phyloP scores from a whole-genome alignment of 2,113 vertebrate species.

The Trematocara zebra region DNA sequence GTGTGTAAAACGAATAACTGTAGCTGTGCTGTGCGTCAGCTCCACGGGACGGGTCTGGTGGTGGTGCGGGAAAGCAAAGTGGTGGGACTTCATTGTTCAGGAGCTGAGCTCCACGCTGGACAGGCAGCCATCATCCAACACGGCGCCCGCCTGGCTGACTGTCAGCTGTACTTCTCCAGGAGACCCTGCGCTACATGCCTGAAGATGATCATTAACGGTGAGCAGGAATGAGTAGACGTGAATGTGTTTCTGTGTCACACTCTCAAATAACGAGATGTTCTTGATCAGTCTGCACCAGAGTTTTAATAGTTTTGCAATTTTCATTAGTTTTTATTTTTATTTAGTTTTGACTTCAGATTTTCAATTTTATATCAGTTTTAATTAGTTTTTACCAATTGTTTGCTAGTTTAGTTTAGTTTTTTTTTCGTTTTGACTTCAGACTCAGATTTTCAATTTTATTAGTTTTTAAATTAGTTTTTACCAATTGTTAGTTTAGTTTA shows the following conservation, averaged over 20 bases:
- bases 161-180: slow-evolving; percentile 92
- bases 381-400: too few species aligned
- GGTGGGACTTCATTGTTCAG: slow-evolving; percentile 88
- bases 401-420: too few species aligned
- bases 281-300: not conserved
- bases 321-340: too few species aligned
- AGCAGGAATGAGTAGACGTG: not conserved
- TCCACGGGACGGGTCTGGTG: slow-evolving; percentile 82
- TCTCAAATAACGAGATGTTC: not conserved
- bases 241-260: not conserved
- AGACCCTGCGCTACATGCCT: slow-evolving; percentile 92
- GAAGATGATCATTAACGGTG: slow-evolving; percentile 97
- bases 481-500: too few species aligned
- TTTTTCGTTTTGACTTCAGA: too few species aligned
- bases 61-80: slow-evolving; percentile 86
- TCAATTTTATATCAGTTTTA: too few species aligned
- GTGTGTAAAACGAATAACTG: not conserved
- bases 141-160: slow-evolving; percentile 78
- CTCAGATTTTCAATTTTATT: too few species aligned
- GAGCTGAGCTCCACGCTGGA: slow-evolving; percentile 87
- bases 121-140: slow-evolving; percentile 90
- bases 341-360: too few species aligned
- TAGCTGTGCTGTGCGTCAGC: slow-evolving; percentile 56
- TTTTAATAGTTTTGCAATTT: too few species aligned
- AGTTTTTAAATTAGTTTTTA: too few species aligned